Evolutionary conservation across 2,888 invertebrate species (phyloP).

Genomic region (Papilio demoleus): DNA sequence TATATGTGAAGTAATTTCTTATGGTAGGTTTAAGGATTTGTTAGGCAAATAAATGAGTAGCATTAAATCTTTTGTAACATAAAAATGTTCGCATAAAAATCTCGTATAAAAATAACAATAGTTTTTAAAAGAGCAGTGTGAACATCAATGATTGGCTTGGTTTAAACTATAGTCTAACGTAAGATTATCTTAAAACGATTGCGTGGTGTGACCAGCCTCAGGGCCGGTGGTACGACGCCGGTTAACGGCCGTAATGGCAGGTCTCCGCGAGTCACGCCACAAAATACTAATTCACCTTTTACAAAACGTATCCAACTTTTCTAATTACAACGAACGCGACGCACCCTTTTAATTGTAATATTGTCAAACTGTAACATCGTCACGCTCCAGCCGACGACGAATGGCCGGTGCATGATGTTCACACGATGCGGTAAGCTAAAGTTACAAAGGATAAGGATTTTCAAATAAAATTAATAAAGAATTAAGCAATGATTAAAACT

Average conservation of each 20-base stretch:
- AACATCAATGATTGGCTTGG: background rate
- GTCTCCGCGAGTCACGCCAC: slow-evolving; percentile 71
- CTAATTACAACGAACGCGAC: slow-evolving; percentile 77
- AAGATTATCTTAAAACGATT: background rate
- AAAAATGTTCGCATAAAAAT: too few species aligned
- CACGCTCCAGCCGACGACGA: slow-evolving; percentile 21
- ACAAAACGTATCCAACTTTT: slow-evolving; percentile 77
- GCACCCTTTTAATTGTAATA: slow-evolving; percentile 67
- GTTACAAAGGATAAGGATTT: too few species aligned
- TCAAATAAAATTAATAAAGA: too few species aligned
- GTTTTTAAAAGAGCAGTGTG: too few species aligned
- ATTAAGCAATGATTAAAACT: too few species aligned
- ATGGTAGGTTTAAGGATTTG: background rate
- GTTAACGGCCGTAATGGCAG: slow-evolving; percentile 67
- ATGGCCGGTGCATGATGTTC: slow-evolving; percentile 19
- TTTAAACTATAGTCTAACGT: background rate
- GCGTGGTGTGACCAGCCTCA: slow-evolving; percentile 45
- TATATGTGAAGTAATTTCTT: too few species aligned
- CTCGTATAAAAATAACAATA: too few species aligned
- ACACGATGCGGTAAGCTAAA: too few species aligned
- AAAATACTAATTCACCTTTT: slow-evolving; percentile 77
- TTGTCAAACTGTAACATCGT: slow-evolving; percentile 50
- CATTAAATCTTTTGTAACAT: background rate
- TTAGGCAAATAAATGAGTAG: background rate
- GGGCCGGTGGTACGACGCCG: slow-evolving; percentile 55